phyloP scores from a whole-genome alignment of 1,140 invertebrate genomes.

The Drosophila aff. region DNA sequence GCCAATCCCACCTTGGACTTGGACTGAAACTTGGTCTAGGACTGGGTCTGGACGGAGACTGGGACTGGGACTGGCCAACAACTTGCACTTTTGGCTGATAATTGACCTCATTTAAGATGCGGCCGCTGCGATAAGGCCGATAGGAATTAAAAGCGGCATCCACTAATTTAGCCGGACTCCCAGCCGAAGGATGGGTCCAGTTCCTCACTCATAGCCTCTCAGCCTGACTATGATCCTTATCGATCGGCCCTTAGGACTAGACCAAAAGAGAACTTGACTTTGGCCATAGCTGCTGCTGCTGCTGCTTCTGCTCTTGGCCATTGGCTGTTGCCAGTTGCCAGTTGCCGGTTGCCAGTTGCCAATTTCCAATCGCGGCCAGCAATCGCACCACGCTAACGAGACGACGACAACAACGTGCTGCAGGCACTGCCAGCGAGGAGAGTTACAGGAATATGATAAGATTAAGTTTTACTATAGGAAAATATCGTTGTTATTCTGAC shows the following conservation, averaged over 20 bases:
- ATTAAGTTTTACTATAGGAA: not conserved
- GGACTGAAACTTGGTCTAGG: constrained; percentile 16
- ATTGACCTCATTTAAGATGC: constrained; percentile 82
- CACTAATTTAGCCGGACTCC: constrained; percentile 71
- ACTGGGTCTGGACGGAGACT: constrained; percentile 15
- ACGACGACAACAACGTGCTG: constrained; percentile 78
- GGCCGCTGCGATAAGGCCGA: constrained; percentile 64
- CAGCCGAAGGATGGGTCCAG: constrained; percentile 20
- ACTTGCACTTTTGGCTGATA: constrained; percentile 81
- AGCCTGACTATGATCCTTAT: constrained; percentile 71
- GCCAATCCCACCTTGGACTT: constrained; percentile 33
- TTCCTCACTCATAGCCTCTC: constrained; percentile 18
- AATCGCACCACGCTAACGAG: constrained; percentile 79
- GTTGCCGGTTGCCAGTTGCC: constrained; percentile 67
- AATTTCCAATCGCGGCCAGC: constrained; percentile 77
- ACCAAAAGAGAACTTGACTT: constrained; percentile 61
- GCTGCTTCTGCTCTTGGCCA: constrained; percentile 48
- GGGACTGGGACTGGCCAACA: constrained; percentile 42
- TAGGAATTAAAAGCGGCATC: constrained; percentile 82
- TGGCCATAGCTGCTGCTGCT: constrained; percentile 29
- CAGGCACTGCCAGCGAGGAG: constrained; percentile 65
- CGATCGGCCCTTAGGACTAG: constrained; percentile 78
- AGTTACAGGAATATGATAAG: constrained; percentile 17
- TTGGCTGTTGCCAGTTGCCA: constrained; percentile 41
- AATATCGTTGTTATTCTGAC: not conserved